A percentile compares a stretch with the other conserved stretches of the same genome.
phyloP scores from a whole-genome alignment of 2,888 invertebrate species.

The Lasioglossum zephyrum region DNA sequence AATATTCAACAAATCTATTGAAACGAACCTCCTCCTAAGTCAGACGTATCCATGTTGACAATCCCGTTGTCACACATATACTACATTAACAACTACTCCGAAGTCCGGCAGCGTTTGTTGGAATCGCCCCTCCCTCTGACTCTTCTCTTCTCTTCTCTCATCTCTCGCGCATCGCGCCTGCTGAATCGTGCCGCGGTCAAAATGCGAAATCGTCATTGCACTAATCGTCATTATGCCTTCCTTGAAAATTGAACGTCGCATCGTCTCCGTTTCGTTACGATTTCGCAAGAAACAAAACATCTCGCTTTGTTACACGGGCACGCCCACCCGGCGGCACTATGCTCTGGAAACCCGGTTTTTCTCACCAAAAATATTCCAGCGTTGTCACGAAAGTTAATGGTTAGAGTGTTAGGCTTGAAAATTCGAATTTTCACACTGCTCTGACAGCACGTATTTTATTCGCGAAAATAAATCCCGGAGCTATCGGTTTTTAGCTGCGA shows the following conservation, averaged over 20 bases:
- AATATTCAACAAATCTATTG: constrained; percentile 59
- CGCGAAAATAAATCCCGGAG: neutral
- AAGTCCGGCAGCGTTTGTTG: constrained; percentile 84
- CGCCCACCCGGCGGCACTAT: neutral
- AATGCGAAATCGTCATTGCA: constrained; percentile 58
- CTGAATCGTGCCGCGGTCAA: constrained; percentile 61
- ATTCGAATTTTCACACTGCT: neutral
- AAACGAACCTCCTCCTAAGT: constrained; percentile 84
- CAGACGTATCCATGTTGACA: constrained; percentile 84
- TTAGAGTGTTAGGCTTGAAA: no score
- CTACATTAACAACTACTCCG: constrained; percentile 84
- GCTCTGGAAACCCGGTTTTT: no score
- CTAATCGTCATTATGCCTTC: constrained; percentile 52
- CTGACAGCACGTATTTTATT: neutral
- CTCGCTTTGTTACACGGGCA: neutral
- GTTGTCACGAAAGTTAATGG: no score
- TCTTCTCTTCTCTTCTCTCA: constrained; percentile 66
- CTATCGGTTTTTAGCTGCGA: neutral
- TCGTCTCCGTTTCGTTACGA: constrained; percentile 7
- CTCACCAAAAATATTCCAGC: no score
- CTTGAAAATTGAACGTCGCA: constrained; percentile 42
- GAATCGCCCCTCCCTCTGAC: constrained; percentile 82
- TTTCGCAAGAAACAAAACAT: neutral
- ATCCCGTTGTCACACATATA: constrained; percentile 85
- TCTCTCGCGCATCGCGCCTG: constrained; percentile 66